phyloP scores from a whole-genome alignment of 92 coral and sea anemone genomes.

The Porites cylindrica region DNA sequence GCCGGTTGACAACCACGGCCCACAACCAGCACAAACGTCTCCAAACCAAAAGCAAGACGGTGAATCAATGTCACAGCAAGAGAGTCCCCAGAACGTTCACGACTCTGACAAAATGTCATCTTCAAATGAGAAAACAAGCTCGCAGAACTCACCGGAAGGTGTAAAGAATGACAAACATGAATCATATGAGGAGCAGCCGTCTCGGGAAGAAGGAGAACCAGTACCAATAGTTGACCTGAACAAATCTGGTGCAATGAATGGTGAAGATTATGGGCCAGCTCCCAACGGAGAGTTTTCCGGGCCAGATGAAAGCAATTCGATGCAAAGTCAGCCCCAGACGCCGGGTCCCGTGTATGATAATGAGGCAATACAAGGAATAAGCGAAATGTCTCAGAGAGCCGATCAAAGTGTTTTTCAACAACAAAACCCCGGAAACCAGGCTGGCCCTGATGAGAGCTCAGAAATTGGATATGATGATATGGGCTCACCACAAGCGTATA shows the following conservation, averaged over 20 bases:
- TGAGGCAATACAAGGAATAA: conserved; percentile 51
- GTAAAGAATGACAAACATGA: neutral
- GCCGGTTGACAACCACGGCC: neutral
- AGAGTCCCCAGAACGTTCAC: neutral
- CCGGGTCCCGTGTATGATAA: conserved; percentile 35
- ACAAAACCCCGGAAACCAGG: conserved; percentile 11
- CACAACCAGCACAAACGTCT: neutral
- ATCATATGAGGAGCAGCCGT: neutral
- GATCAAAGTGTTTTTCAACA: conserved; percentile 25
- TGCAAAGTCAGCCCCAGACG: conserved; percentile 18
- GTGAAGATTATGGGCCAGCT: conserved; percentile 27
- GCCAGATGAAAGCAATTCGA: neutral
- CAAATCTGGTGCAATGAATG: neutral
- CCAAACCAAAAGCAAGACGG: neutral
- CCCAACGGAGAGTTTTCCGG: conserved; percentile 6
- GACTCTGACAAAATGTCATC: neutral
- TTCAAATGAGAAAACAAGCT: neutral
- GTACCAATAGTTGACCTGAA: conserved; percentile 25
- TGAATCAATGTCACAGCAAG: neutral
- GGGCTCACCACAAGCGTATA: conserved; percentile 31
- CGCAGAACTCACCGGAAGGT: neutral
- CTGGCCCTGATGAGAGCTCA: neutral
- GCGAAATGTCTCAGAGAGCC: conserved; percentile 33
- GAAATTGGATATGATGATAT: conserved; percentile 16
- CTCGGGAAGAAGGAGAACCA: conserved; percentile 27